Evolutionary conservation across 2,888 invertebrate genomes (phyloP).

Genomic region (Autographa gamma): DNA sequence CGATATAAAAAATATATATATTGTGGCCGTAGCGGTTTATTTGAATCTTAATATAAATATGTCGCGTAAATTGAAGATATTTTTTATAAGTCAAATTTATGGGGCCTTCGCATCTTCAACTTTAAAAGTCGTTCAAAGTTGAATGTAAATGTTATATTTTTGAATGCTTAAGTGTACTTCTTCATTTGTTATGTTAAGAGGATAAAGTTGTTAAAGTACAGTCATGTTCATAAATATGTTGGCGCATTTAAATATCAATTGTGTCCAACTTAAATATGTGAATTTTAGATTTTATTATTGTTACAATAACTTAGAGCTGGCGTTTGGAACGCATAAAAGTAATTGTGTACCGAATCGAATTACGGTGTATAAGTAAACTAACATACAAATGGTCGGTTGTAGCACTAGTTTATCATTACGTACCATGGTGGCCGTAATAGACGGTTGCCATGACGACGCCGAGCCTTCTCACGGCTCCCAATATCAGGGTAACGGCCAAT

Average conservation of each 20-base stretch:
- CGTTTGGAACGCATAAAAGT: conserved; percentile 17
- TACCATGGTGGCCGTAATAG: conserved; percentile 50
- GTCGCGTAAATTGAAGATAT: background rate
- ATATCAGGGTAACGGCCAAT: conserved; percentile 80
- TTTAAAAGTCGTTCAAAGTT: conserved; percentile 25
- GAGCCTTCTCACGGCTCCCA: conserved; percentile 67
- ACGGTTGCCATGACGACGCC: conserved; percentile 64
- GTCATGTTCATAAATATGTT: conserved; percentile 46
- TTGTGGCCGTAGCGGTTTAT: conserved; percentile 17
- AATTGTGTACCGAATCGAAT: conserved; percentile 26
- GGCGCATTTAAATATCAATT: conserved; percentile 48
- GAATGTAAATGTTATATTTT: conserved; percentile 24
- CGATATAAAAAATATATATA: background rate
- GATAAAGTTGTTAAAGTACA: conserved; percentile 48
- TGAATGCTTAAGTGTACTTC: conserved; percentile 7
- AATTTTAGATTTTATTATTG: conserved; percentile 45
- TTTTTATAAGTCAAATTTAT: conserved; percentile 12
- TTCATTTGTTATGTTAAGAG: conserved; percentile 35
- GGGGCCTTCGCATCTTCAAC: conserved; percentile 6
- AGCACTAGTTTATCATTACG: conserved; percentile 50
- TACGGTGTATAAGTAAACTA: conserved; percentile 32
- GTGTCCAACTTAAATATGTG: conserved; percentile 28
- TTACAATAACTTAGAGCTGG: conserved; percentile 25
- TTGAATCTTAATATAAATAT: conserved; percentile 13
- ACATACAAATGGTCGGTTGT: conserved; percentile 39